These are phyloP conservation scores for Xerus inauris DNA, from an alignment of 2,113 vertebrate genomes.

Conservation along the genomic window DNA sequence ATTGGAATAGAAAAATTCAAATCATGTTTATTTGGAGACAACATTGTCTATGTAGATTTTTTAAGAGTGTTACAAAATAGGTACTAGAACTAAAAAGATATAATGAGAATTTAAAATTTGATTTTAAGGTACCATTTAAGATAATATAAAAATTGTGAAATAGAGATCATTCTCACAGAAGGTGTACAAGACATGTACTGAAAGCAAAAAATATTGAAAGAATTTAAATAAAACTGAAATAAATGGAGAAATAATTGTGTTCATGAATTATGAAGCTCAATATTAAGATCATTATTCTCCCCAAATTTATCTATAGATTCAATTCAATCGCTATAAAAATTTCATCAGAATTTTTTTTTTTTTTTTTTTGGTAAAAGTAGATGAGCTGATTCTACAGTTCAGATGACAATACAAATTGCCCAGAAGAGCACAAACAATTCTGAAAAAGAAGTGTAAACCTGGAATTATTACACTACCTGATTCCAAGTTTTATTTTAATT, in stretches of 20 bases:
- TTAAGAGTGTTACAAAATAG: not conserved
- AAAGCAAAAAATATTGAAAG: not conserved
- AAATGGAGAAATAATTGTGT: not conserved
- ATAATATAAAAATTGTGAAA: not conserved
- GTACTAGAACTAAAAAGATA: not conserved
- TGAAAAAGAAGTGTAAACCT: not conserved
- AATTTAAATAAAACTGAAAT: not conserved
- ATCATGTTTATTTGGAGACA: not conserved
- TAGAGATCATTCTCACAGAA: not conserved
- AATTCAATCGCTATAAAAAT: not conserved
- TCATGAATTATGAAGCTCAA: not conserved
- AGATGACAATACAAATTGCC: not conserved
- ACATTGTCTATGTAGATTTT: not conserved
- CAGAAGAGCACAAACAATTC: not conserved
- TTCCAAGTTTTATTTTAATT: not conserved
- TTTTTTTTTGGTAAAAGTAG: not conserved
- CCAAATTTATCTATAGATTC: not conserved
- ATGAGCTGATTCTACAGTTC: not conserved
- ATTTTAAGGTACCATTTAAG: not conserved
- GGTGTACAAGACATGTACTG: not conserved
- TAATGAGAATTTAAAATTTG: not conserved
- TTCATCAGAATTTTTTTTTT: not conserved
- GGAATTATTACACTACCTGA: not conserved
- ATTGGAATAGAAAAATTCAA: slow-evolving; percentile 1
- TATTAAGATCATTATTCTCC: not conserved